Evolutionary conservation across 2,888 invertebrate species (phyloP), one percentile per base, ranked within the genome.

Genomic region (Apoderus coryli): DNA sequence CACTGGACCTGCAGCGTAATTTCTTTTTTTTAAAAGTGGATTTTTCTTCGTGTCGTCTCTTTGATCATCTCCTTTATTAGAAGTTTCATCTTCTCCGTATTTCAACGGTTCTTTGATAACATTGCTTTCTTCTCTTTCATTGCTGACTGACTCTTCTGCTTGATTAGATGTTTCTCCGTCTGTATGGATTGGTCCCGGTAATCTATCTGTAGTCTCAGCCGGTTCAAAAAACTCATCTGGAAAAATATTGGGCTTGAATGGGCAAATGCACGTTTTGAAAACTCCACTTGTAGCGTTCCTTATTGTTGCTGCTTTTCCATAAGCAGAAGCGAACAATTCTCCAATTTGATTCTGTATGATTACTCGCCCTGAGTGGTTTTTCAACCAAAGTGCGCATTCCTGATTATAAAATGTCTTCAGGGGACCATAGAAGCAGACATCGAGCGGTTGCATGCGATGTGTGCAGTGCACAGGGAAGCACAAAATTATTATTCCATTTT

Each of bases 201-300:
- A 25, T 25, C 25, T 25, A 10, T 25, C 25, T 25, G 25, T 25
- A 10, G 25, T 25, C 25, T 25, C 25, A 7, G 6, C 25, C 25
- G 25, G 25, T 10, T 25, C 25, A 25, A 25, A 25, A 25, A 25
- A 25, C 25, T 25, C 25, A 10, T 25, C 25, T 25, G 19, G 24
- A 14, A 34, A 34, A 19, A 33, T 35, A 27, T 34, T 23, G 12
- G 34, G 29, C 12, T 36, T 30, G 19, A 36, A 25, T 25, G 37
- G 31, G 22, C 22, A 34, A 34, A 36, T 36, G 4, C 28, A 31
- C 1, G 25, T 30, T 16, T 4, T 26, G 11, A n/a, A 24, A 31
- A 36, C 31, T 28, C 37, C 34, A 24, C 27, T 36, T 15, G 28
- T 27, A 35, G 34, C 37, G 5, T 35, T 35, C 10, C 14, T 33